A percentile compares a stretch with the other conserved stretches of the same genome.
These are phyloP conservation scores for Zosterops pallidus DNA, from an alignment of 2,113 vertebrate genomes.

Conservation along the genomic window DNA sequence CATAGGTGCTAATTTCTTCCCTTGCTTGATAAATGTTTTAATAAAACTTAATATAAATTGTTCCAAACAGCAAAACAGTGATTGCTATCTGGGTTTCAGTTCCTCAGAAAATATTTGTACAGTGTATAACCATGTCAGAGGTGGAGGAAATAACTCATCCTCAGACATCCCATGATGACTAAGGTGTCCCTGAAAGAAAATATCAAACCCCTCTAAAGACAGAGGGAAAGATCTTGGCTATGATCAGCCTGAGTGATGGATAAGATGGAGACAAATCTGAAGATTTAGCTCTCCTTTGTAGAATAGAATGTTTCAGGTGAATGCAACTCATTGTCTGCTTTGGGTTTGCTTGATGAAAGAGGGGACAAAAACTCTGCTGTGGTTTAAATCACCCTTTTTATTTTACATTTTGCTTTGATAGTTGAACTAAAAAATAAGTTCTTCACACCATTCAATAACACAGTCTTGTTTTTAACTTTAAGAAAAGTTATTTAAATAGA, in stretches of 20 bases:
- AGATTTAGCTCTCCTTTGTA: neutral
- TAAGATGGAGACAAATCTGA: neutral
- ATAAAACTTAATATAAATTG: neutral
- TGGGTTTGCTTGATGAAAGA: neutral
- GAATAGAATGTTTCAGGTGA: neutral
- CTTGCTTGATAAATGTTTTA: neutral
- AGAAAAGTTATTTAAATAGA: neutral
- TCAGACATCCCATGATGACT: neutral
- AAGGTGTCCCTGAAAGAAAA: neutral
- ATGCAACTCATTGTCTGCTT: neutral
- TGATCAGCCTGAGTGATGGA: neutral
- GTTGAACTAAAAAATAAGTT: neutral
- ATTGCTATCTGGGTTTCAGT: neutral
- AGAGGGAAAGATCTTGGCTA: neutral
- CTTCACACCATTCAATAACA: neutral
- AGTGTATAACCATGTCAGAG: neutral
- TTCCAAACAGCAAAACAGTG: neutral
- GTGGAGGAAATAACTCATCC: neutral
- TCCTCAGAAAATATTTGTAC: neutral
- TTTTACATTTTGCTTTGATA: neutral
- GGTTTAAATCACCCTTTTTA: neutral
- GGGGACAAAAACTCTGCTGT: neutral
- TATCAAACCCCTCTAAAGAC: neutral
- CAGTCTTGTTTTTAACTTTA: neutral
- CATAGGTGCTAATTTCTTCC: neutral